Conservation (phyloP, 35 echinoderm and acorn worm genomes). For the Ophiothrix spiculata region DNA sequence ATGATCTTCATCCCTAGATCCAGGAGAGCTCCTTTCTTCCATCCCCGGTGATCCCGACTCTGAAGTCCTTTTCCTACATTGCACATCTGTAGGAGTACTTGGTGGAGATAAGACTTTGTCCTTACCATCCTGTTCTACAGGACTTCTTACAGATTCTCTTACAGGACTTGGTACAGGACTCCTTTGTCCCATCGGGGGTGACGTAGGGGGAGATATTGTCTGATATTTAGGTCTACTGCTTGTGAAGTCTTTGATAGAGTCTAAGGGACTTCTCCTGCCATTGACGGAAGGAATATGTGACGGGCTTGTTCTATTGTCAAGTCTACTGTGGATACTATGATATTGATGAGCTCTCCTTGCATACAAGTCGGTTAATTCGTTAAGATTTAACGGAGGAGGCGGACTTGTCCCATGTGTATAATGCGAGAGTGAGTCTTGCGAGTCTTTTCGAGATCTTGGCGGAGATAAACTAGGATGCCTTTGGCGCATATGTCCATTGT, state of each 20-base stretch:
- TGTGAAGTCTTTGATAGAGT: not conserved
- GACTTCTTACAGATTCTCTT: not conserved
- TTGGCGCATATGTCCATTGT: not conserved
- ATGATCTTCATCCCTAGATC: not conserved
- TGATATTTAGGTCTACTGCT: not conserved
- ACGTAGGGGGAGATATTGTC: not conserved
- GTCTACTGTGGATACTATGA: too few relatives aligned
- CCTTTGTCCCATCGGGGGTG: not conserved
- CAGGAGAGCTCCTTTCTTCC: not conserved
- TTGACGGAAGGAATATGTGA: not conserved
- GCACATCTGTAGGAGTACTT: not conserved
- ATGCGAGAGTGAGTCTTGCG: not conserved
- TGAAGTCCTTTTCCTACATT: not conserved
- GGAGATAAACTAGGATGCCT: not conserved
- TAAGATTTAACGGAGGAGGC: not conserved
- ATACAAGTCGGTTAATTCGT: not conserved
- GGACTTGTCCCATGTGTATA: not conserved
- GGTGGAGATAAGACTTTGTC: not conserved
- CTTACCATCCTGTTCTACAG: not conserved
- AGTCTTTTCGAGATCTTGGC: not conserved
- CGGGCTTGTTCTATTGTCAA: not conserved
- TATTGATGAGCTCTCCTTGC: not conserved
- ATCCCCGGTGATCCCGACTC: not conserved
- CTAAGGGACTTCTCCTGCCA: not conserved
- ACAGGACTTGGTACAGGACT: too few relatives aligned